These are phyloP conservation scores for Campoletis raptor DNA, from an alignment of 2,888 invertebrate genomes.

Conservation along the genomic window DNA sequence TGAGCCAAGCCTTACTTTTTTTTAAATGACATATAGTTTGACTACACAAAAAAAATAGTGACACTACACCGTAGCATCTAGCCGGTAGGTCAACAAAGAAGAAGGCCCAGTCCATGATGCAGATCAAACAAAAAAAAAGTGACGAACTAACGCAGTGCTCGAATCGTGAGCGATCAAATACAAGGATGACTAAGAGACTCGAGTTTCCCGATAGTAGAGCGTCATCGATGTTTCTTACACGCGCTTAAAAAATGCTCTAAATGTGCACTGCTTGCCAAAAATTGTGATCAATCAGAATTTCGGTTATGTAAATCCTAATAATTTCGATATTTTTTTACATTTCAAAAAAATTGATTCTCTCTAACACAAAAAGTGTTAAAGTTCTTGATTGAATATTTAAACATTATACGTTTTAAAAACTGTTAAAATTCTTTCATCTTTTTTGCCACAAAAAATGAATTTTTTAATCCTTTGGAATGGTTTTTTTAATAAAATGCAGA, in stretches of 20 bases:
- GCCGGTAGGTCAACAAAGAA: slow-evolving; percentile 59
- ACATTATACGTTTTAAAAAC: no score
- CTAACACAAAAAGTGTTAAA: no score
- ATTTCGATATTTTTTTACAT: no score
- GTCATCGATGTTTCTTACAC: slow-evolving; percentile 29
- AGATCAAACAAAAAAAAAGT: slow-evolving; percentile 60
- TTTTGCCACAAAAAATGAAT: background rate
- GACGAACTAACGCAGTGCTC: slow-evolving; percentile 37
- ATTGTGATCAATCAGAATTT: background rate
- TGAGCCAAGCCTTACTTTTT: slow-evolving; percentile 83
- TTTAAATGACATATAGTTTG: slow-evolving; percentile 78
- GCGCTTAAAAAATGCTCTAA: background rate
- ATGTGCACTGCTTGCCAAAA: background rate
- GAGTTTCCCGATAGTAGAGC: slow-evolving; percentile 39
- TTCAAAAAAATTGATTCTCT: no score
- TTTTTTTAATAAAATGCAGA: background rate
- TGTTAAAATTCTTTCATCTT: no score
- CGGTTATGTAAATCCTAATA: no score
- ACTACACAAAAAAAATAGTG: slow-evolving; percentile 65
- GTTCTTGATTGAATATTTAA: no score
- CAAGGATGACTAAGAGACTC: slow-evolving; percentile 50
- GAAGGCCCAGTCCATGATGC: slow-evolving; percentile 34
- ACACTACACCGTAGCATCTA: slow-evolving; percentile 15
- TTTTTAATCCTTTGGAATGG: background rate
- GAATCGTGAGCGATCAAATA: slow-evolving; percentile 57